Evolutionary conservation across 2,113 vertebrate genomes (phyloP).

Genomic region (Lepisosteus oculatus): DNA sequence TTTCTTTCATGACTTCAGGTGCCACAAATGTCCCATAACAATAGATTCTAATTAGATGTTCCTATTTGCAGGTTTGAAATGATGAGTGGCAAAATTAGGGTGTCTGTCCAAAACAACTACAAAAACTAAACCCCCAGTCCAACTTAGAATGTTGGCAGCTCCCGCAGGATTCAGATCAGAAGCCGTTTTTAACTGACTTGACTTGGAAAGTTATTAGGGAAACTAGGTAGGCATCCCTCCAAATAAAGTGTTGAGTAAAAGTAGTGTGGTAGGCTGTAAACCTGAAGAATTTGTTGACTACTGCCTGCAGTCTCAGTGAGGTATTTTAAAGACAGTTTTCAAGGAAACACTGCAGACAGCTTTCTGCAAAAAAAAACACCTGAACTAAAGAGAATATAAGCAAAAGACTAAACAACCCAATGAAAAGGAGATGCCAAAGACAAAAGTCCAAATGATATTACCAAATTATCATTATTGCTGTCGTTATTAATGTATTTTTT

Average conservation of each 20-base stretch:
- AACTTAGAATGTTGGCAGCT: constrained; percentile 11
- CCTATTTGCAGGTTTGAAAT: constrained; percentile 33
- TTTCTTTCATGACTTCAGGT: constrained; percentile 21
- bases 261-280: not conserved
- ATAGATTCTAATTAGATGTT: constrained; percentile 31
- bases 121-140: not conserved
- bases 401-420: not conserved
- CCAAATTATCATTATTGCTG: no score
- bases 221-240: constrained; percentile 4
- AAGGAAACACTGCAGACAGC: constrained; percentile 4
- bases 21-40: constrained; percentile 30
- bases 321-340: constrained; percentile 18
- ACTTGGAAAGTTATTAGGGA: constrained; percentile 11
- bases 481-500: no score
- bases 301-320: constrained; percentile 16
- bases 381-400: not conserved
- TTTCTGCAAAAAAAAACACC: constrained; percentile 7
- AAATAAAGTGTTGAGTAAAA: not conserved
- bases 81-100: constrained; percentile 27
- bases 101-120: constrained; percentile 16
- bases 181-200: constrained; percentile 20
- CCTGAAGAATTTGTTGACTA: constrained; percentile 8
- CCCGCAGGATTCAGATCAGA: constrained; percentile 4
- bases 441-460: no score
- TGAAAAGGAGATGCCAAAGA: no score